A percentile compares a stretch with the other conserved stretches of the same genome.
These are phyloP conservation scores for Cryptoprocta ferox DNA, from an alignment of 2,797 vertebrate species.

Conservation along the genomic window DNA sequence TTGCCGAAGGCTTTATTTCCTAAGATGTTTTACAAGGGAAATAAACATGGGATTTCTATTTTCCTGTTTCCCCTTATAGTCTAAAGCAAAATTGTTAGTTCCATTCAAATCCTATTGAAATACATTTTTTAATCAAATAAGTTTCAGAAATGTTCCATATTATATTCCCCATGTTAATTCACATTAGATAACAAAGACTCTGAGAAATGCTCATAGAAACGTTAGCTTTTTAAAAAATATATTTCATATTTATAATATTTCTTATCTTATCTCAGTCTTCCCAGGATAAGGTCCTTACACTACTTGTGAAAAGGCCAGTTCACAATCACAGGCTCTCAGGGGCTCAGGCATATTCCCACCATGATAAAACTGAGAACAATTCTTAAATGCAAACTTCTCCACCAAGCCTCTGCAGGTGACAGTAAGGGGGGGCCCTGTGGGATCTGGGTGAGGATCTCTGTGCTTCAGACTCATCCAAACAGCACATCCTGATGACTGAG, in stretches of 20 bases:
- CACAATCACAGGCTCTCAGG: neutral
- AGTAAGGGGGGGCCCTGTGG: fast-evolving
- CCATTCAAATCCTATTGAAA: neutral
- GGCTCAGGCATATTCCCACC: neutral
- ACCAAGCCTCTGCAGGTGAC: neutral
- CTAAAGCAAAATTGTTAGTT: constrained; percentile 4
- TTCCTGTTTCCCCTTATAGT: neutral
- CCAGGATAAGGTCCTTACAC: neutral
- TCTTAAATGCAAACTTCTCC: neutral
- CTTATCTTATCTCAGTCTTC: neutral
- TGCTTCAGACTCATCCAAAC: neutral
- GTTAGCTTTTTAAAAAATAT: neutral
- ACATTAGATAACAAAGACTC: neutral
- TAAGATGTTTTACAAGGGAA: constrained; percentile 42
- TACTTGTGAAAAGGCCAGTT: neutral
- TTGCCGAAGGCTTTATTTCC: constrained; percentile 4
- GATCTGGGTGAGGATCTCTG: neutral
- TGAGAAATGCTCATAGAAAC: neutral
- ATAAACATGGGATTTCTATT: constrained; percentile 13
- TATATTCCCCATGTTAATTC: neutral
- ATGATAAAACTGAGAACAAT: neutral
- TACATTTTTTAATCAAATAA: neutral
- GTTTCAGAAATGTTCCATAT: neutral
- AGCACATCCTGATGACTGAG: neutral
- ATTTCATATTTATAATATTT: neutral